These are phyloP conservation scores for Eleginops maclovinus DNA, from an alignment of 2,113 vertebrate species.

Conservation along the genomic window DNA sequence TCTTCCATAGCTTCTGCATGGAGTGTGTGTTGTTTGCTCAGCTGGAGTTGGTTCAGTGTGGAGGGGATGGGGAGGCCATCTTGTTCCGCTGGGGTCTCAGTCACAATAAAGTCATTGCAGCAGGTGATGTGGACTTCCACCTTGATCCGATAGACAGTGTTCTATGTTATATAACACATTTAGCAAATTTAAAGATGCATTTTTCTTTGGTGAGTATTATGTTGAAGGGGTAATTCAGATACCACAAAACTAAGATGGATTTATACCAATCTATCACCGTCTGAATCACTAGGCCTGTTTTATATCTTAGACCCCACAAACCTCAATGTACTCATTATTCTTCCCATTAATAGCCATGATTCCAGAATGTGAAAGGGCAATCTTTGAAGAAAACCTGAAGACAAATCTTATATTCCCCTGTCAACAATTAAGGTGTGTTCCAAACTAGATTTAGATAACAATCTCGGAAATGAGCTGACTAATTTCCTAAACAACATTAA, in stretches of 20 bases:
- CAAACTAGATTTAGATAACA: background rate
- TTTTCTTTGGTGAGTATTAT: background rate
- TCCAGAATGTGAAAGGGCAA: background rate
- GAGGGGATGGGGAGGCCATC: constrained; percentile 18
- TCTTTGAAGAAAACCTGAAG: background rate
- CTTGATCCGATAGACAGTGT: background rate
- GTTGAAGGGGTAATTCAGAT: background rate
- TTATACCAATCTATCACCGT: background rate
- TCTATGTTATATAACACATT: background rate
- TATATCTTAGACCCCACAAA: background rate
- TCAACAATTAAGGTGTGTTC: background rate
- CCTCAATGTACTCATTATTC: background rate
- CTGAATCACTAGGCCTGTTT: background rate
- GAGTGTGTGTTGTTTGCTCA: constrained; percentile 47
- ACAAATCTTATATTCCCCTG: background rate
- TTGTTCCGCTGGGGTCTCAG: constrained; percentile 25
- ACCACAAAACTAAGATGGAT: background rate
- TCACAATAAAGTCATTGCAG: constrained; percentile 39
- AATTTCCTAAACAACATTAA: background rate
- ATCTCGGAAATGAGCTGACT: background rate
- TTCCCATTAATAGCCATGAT: background rate
- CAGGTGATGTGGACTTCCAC: background rate
- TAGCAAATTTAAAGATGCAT: background rate
- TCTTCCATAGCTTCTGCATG: constrained; percentile 32
- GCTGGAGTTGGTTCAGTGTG: constrained; percentile 51